Evolutionary conservation across 1,140 invertebrate species (phyloP).

Genomic region (Copidosoma floridanum): DNA sequence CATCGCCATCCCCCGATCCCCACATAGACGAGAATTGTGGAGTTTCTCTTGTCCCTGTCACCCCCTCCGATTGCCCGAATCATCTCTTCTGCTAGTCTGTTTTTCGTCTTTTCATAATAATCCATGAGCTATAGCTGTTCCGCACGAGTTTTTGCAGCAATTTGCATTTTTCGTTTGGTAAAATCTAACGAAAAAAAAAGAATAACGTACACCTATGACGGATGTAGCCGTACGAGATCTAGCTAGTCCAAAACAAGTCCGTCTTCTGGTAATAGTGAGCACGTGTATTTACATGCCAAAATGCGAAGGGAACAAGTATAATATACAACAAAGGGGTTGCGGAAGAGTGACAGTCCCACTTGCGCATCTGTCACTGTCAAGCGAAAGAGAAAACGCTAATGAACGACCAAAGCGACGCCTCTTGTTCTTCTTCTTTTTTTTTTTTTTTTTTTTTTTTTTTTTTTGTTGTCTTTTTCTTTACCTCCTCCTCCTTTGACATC

Average conservation of each 20-base stretch:
- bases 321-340: neutral
- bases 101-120: neutral
- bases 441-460: too few relatives aligned
- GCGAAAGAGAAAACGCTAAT: slow-evolving; percentile 3
- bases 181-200: slow-evolving; percentile 29
- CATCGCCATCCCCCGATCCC: slow-evolving; percentile 50
- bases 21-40: slow-evolving; percentile 52
- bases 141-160: slow-evolving; percentile 27
- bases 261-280: too few relatives aligned
- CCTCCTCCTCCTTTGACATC: too few relatives aligned
- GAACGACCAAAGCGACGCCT: too few relatives aligned
- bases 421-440: too few relatives aligned
- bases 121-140: neutral
- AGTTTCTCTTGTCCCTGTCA: too few relatives aligned
- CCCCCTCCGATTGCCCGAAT: slow-evolving; percentile 26
- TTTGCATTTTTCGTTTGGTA: slow-evolving; percentile 53
- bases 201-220: too few relatives aligned
- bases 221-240: too few relatives aligned
- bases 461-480: too few relatives aligned
- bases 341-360: neutral
- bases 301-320: neutral
- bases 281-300: neutral
- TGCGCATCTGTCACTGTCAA: neutral
- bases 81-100: too few relatives aligned
- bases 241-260: neutral